A percentile compares a stretch with the other conserved stretches of the same genome.
Evolutionary conservation across 2,888 invertebrate genomes (phyloP).

Genomic region (Microplitis manilae): DNA sequence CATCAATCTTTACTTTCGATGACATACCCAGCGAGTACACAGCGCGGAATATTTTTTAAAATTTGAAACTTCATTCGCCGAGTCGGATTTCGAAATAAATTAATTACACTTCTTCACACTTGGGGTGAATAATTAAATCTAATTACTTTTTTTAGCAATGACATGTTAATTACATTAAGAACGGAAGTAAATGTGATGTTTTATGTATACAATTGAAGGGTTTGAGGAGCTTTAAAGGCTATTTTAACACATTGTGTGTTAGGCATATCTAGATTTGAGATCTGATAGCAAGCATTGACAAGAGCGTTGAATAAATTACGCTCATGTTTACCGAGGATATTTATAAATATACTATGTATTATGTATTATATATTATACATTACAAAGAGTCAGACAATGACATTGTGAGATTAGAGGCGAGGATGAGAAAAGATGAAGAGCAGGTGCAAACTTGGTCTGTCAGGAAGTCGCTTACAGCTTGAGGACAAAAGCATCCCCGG

Average conservation of each 20-base stretch:
- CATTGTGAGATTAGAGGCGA: conserved; percentile 57
- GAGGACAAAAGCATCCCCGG: conserved; percentile 71
- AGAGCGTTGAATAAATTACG: background rate
- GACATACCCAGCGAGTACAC: background rate
- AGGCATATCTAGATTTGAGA: background rate
- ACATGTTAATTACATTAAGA: conserved; percentile 4
- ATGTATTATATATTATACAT: conserved; percentile 61
- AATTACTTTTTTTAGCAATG: background rate
- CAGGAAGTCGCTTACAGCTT: conserved; percentile 71
- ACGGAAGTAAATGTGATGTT: background rate
- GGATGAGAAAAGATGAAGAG: conserved; percentile 36
- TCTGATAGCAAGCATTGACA: background rate
- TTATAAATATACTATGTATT: conserved; percentile 30
- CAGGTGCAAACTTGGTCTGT: conserved; percentile 72
- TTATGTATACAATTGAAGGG: background rate
- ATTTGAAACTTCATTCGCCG: background rate
- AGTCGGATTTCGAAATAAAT: background rate
- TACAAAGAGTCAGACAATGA: conserved; percentile 54
- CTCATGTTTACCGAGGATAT: conserved; percentile 34
- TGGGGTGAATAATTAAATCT: conserved; percentile 14
- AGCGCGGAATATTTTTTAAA: background rate
- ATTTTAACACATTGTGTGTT: background rate
- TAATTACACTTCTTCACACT: conserved; percentile 4
- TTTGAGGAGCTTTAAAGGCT: background rate
- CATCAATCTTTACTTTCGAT: conserved; percentile 13